Evolutionary conservation across 2,888 invertebrate species (phyloP).

Genomic region (Heliconius charithonia): DNA sequence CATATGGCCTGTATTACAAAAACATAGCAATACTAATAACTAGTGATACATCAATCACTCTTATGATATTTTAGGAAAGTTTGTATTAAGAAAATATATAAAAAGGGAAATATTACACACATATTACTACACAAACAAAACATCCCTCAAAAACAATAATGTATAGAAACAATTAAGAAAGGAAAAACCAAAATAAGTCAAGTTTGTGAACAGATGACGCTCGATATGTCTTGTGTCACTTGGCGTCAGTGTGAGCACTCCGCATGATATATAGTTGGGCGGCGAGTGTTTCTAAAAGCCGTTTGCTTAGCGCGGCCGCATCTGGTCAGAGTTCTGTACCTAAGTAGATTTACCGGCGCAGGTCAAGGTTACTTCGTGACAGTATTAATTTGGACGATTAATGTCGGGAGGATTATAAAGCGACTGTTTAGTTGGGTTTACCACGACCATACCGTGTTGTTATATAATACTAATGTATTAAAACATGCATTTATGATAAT

Average conservation of each 20-base stretch:
- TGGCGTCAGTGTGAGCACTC: constrained; percentile 33
- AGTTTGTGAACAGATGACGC: constrained; percentile 32
- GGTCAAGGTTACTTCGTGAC: constrained; percentile 17
- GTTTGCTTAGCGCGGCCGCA: constrained; percentile 5
- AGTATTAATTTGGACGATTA: constrained; percentile 6
- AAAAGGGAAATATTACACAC: not conserved
- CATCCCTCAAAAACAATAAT: not conserved
- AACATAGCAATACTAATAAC: too few species aligned
- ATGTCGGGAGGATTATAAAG: not conserved
- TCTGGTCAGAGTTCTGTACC: constrained; percentile 18
- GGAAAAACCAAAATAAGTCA: constrained; percentile 18
- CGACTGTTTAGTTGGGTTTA: not conserved
- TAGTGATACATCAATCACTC: not conserved
- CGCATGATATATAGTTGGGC: constrained; percentile 25
- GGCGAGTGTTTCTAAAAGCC: constrained; percentile 19
- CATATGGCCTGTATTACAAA: not conserved
- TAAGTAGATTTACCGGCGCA: constrained; percentile 21
- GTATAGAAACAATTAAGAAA: constrained; percentile 6
- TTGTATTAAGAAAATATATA: too few species aligned
- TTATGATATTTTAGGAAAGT: not conserved
- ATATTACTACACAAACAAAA: too few species aligned
- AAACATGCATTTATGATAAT: too few species aligned
- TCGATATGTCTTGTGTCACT: constrained; percentile 35
- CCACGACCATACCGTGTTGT: not conserved
- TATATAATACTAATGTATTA: not conserved